Percentiles rank a stretch among this genome's conserved stretches.
Conservation (phyloP, 2,888 invertebrate genomes). For the Druceiella hillmani region DNA sequence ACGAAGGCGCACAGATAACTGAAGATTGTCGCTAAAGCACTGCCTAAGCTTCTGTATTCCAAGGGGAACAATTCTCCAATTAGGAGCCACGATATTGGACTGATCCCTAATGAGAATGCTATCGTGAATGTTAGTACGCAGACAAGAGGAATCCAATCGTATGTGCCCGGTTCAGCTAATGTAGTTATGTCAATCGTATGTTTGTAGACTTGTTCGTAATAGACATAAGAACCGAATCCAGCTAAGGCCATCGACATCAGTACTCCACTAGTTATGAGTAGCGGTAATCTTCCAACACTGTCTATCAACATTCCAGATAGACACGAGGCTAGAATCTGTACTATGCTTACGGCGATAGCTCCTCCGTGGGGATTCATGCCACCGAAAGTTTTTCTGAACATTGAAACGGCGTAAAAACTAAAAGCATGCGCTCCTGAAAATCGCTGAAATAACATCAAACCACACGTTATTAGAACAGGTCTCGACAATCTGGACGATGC, state of each 20-base stretch:
- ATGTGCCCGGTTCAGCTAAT: constrained; percentile 45
- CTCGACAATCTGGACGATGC: constrained; percentile 47
- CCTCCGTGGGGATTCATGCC: constrained; percentile 76
- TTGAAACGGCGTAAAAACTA: constrained; percentile 78
- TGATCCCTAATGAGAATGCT: constrained; percentile 74
- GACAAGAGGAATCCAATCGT: constrained; percentile 79
- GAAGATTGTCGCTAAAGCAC: constrained; percentile 69
- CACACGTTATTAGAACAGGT: constrained; percentile 77
- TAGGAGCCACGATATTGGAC: constrained; percentile 68
- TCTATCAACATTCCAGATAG: constrained; percentile 80
- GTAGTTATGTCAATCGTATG: constrained; percentile 31
- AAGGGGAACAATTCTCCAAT: constrained; percentile 68
- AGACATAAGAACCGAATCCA: constrained; percentile 79
- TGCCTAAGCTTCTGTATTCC: constrained; percentile 65
- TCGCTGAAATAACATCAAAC: constrained; percentile 84
- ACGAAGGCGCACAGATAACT: constrained; percentile 83
- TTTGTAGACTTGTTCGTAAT: constrained; percentile 61
- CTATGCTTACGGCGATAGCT: constrained; percentile 77
- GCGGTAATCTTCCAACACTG: constrained; percentile 74
- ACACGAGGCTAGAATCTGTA: constrained; percentile 77
- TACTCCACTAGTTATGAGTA: constrained; percentile 76
- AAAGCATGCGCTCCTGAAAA: constrained; percentile 79
- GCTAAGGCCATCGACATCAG: constrained; percentile 81
- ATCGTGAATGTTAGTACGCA: constrained; percentile 79
- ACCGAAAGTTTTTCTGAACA: constrained; percentile 78